Evolutionary conservation across 1,140 invertebrate species (phyloP), one percentile per base, ranked within the genome.

Genomic region (Ectropis grisescens): DNA sequence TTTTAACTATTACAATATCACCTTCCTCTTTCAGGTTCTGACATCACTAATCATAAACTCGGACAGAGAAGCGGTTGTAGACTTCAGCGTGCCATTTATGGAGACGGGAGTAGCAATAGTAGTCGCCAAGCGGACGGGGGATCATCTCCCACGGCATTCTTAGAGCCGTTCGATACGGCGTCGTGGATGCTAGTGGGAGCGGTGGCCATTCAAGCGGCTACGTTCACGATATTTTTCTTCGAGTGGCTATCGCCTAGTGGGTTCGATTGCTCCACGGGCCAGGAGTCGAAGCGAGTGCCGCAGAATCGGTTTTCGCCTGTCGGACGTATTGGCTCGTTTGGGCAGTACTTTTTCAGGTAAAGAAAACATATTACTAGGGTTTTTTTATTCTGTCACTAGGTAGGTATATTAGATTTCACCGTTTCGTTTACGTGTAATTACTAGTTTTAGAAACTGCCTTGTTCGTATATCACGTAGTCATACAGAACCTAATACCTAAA

Each of bases 321-420:
- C 90, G 97, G 33, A 97, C 97, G 1, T 97, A 98, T 69, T 99
- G 97, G 98, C 85, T 99, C 37, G 97, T 99, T n/a, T 99, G 97
- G 97, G 95, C 97, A n/a, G 95, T 98, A 19, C 86, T 99, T 10
- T 99, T 99, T 82, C 94, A 95, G 82, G 82, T 75, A 43, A 10
- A 28, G 33, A 35, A 2, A 5, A 2, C 2, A 11, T 28, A 35
- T 24, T 23, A 33, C 9, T n/a, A n/a, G n/a, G n/a, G n/a, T n/a
- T n/a, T n/a, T n/a, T n/a, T n/a, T 28, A 11, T 11, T 19, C 26
- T n/a, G n/a, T n/a, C n/a, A n/a, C n/a, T n/a, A n/a, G n/a, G n/a
- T n/a, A n/a, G n/a, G n/a, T n/a, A n/a, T n/a, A n/a, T n/a, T n/a
- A n/a, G n/a, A n/a, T n/a, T n/a, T n/a, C n/a, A n/a, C n/a, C n/a